Base-by-base conservation (phyloP, 2,797 vertebrate genomes). In the Ceyx erithaca region DNA sequence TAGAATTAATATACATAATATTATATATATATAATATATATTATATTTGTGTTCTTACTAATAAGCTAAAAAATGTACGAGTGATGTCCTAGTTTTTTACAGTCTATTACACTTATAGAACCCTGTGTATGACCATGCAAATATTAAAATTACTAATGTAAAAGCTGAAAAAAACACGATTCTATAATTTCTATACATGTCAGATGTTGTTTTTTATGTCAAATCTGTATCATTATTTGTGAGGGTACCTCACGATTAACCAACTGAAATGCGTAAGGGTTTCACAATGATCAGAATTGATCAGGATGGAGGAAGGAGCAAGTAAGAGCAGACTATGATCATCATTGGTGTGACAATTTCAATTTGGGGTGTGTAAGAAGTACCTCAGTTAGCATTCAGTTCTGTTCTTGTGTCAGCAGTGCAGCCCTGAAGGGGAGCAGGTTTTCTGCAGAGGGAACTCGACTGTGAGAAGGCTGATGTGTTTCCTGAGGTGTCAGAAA, bases 341-440 rank as follows among this genome's bases (percentile, higher is more conserved):
- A 2, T n/a, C 43, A 26, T 6, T n/a, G 31, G 17, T 48, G 4
- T 37, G 28, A 19, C 0, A 0, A 7, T 79, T 80, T 62, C 59
- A 81, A 19, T 23, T 31, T 11, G 0, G 2, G 10, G 11, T 69
- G 45, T 26, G 4, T 52, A 28, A 46, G 54, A 63, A 15, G 30
- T 79, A 12, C 17, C 9, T 67, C 43, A 30, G 9, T 18, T 43
- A 17, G 33, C 19, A 51, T 75, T 81, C 7, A 4, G 62, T 77
- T 81, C 28, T 8, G 1, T 69, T 37, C 45, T 81, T 52, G 9
- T 2, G 9, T 66, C 59, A 3, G 30, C 33, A 35, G 57, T 48
- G 14, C 19, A 79, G 21, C 35, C n/a, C 59, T 54, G 55, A 64
- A 87, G 30, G 12, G 68, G 30, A 71, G 12, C 0, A 0, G 7